A percentile compares a stretch with the other conserved stretches of the same genome.
These are phyloP conservation scores for Archocentrus centrarchus DNA, from an alignment of 2,113 vertebrate genomes.

Conservation along the genomic window DNA sequence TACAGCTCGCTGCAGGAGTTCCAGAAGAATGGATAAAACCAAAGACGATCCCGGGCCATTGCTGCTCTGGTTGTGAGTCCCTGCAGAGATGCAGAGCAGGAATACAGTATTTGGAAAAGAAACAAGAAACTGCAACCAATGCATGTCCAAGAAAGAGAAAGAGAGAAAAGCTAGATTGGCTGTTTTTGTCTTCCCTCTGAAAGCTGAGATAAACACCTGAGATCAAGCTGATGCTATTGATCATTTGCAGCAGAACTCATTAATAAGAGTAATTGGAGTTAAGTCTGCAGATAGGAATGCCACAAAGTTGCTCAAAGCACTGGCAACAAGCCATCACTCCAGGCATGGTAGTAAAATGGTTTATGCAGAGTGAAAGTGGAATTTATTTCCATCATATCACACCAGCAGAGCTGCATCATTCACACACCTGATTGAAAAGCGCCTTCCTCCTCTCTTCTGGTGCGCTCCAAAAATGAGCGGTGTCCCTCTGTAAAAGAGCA, in stretches of 20 bases:
- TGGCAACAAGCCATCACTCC: not conserved
- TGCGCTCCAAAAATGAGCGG: constrained; percentile 51
- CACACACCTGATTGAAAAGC: constrained; percentile 31
- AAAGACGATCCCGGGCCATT: constrained; percentile 11
- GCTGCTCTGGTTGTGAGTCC: not conserved
- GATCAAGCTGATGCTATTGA: not conserved
- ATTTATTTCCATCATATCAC: not conserved
- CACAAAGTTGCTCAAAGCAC: too few species aligned
- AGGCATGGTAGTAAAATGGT: not conserved
- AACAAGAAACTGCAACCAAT: not conserved
- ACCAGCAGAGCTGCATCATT: not conserved
- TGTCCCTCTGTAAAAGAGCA: constrained; percentile 51
- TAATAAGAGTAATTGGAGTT: too few species aligned
- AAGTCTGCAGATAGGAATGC: too few species aligned
- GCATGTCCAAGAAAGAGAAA: not conserved
- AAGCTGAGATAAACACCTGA: not conserved
- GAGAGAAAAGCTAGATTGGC: not conserved
- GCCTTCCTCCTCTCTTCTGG: constrained; percentile 34
- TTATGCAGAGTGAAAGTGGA: not conserved
- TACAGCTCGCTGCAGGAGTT: constrained; percentile 36
- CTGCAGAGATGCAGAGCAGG: constrained; percentile 27
- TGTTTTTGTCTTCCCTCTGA: not conserved
- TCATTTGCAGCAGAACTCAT: too few species aligned
- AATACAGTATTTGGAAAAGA: not conserved
- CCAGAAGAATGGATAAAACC: constrained; percentile 17